Evolutionary conservation across 2,797 vertebrate species (phyloP).

Genomic region (Phaenicophaeus curvirostris): DNA sequence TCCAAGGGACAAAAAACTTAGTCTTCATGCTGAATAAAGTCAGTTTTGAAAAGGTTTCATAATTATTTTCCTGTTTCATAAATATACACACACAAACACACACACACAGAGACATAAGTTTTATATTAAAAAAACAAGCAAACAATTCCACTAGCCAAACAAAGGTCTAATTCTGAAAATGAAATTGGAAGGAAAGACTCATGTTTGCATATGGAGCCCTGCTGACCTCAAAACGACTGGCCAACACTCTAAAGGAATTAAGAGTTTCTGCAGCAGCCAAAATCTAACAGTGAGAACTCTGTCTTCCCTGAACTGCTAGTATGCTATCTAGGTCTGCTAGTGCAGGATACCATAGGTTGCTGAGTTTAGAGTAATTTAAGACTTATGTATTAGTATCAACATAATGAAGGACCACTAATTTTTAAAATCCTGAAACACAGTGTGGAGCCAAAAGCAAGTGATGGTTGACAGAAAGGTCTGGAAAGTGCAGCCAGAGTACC

Average conservation of each 20-base stretch:
- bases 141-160: not conserved
- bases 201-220: not conserved
- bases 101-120: not conserved
- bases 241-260: not conserved
- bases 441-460: not conserved
- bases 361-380: not conserved
- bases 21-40: not conserved
- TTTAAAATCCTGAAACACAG: slow-evolving; percentile 2
- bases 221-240: not conserved
- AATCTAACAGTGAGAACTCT: not conserved
- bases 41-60: not conserved
- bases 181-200: not conserved
- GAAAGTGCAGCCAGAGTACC: not conserved
- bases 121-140: not conserved
- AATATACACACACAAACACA: not conserved
- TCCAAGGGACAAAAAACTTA: not conserved
- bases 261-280: not conserved
- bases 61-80: not conserved
- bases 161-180: not conserved
- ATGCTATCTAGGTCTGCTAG: not conserved
- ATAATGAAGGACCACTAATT: not conserved
- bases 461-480: not conserved
- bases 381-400: not conserved
- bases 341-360: slow-evolving; percentile 12
- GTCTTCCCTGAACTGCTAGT: not conserved